Percentiles rank a stretch among this genome's conserved stretches.
phyloP scores from a whole-genome alignment of 2,797 vertebrate genomes.

The Coluber constrictor region DNA sequence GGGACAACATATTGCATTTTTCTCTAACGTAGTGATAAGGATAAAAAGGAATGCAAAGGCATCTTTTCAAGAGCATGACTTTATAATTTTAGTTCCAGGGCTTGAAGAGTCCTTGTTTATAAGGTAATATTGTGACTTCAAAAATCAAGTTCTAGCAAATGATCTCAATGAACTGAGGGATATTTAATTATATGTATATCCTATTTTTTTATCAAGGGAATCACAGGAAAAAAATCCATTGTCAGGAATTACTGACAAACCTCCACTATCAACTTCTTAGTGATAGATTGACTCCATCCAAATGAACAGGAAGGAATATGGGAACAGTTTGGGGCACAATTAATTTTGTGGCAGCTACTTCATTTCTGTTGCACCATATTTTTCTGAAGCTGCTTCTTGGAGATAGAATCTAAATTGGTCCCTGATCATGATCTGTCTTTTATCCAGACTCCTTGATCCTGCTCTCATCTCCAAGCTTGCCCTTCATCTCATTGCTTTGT shows the following conservation, averaged over 20 bases:
- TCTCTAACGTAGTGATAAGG: conserved; percentile 52
- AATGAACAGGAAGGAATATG: not conserved
- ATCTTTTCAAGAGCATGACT: conserved; percentile 38
- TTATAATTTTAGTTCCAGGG: conserved; percentile 9
- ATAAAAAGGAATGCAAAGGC: conserved; percentile 45
- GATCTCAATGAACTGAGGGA: not conserved
- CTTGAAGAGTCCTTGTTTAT: conserved; percentile 37
- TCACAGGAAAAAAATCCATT: not conserved
- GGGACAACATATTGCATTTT: conserved; percentile 58
- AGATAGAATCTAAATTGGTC: not conserved
- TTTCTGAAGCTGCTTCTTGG: not conserved
- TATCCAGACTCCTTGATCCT: not conserved
- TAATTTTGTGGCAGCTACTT: not conserved
- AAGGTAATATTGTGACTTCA: not conserved
- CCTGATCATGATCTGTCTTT: not conserved
- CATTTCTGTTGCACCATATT: not conserved
- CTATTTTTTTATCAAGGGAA: not conserved
- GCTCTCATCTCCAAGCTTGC: not conserved
- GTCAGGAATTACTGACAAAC: not conserved
- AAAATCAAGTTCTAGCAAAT: not conserved
- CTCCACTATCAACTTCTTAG: not conserved
- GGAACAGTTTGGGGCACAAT: not conserved
- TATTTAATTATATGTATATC: not conserved
- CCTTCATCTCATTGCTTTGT: not conserved
- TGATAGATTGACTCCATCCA: not conserved